These are phyloP conservation scores for Falco berigora DNA, from an alignment of 2,797 vertebrate genomes.

Conservation along the genomic window DNA sequence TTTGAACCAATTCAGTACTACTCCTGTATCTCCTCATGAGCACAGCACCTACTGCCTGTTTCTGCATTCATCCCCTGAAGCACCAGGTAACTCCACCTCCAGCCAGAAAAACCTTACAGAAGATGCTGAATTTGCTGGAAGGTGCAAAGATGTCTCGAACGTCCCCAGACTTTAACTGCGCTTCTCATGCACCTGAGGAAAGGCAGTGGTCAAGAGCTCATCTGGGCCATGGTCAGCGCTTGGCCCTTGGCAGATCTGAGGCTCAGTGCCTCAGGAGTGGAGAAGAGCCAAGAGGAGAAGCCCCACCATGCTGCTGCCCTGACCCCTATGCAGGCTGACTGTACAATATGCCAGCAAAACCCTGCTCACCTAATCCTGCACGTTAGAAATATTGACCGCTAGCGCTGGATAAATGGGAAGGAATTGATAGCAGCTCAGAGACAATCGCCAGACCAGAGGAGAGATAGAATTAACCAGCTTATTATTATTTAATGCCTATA, in stretches of 20 bases:
- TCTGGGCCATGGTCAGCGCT: neutral
- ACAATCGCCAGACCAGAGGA: neutral
- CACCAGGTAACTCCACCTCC: neutral
- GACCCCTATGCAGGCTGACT: neutral
- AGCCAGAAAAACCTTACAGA: neutral
- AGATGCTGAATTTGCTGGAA: neutral
- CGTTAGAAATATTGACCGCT: neutral
- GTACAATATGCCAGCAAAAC: neutral
- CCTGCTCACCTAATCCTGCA: neutral
- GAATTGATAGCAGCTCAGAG: neutral
- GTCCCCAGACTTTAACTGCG: rapidly evolving
- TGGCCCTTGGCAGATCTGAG: neutral
- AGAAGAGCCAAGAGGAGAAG: neutral
- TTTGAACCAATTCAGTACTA: neutral
- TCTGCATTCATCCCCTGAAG: neutral
- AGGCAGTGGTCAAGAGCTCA: neutral
- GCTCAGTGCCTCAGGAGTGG: neutral
- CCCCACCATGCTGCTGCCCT: neutral
- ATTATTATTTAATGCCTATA: slow-evolving; percentile 35
- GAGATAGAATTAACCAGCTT: slow-evolving; percentile 29
- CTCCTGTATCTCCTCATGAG: neutral
- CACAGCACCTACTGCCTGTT: neutral
- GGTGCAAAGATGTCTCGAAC: neutral
- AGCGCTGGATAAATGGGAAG: neutral
- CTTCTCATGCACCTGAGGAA: neutral